Evolutionary conservation across 1,140 invertebrate species (phyloP), one percentile per base, ranked within the genome.

Genomic region (Oncopeltus fasciatus): DNA sequence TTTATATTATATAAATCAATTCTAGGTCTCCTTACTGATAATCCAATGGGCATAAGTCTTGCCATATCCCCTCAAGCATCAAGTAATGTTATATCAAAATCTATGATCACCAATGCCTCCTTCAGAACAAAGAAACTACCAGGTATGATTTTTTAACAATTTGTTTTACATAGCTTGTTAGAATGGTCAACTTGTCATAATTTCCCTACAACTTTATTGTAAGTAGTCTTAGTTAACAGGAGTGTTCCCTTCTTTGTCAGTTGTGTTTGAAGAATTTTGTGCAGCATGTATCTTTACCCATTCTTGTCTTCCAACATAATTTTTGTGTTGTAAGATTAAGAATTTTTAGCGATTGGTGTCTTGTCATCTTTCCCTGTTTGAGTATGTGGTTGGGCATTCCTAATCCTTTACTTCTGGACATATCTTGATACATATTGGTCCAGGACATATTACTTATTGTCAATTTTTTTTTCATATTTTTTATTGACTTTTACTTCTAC

Each of bases 21-120:
- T 72, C 49, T 66, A 84, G 85, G 83, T 62, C 84, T 87, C 77
- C 79, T 83, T 18, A 81, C 78, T 67, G 87, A 88, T 71, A 84
- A 84, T 28, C 84, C 86, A 1, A 85, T 89, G 79, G 87, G 87
- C 27, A 83, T 90, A 57, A 87, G 82, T 71, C 80, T 90, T 57
- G 83, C 87, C 1, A 69, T 89, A 44, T 85, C 87, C n/a, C 84
- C 87, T 59, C 82, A 85, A 14, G 85, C 86, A n/a, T 82, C 81
- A 38, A 87, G 81, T n/a, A 72, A 72, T 20, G 86, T 83, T 1
- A 81, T 92, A 64, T 87, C 87, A 0, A 95, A 95, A 76, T 90
- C 90, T 9, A 94, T 95, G 83, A 95, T 96, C 63, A 97, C 92
- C 47, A 95, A 95, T 78, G 93, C 93, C 67, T 96, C 92, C 68